Evolutionary conservation across 64 coral and sea anemone genomes (phyloP), one percentile per base, ranked within the genome.

Genomic region (Pachyseris speciosa): DNA sequence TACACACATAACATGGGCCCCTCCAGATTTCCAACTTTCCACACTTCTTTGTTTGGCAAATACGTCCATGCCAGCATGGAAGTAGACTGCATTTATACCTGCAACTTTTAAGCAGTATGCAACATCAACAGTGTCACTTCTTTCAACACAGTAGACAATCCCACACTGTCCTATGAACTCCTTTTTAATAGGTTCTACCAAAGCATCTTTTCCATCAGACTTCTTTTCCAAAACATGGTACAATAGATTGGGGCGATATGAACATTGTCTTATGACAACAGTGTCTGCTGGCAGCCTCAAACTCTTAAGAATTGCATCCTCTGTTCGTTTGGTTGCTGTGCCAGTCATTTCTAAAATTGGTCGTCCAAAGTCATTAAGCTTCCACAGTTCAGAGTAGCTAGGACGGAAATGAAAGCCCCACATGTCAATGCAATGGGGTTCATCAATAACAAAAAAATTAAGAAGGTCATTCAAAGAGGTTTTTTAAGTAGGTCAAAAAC

Each of bases 321-420:
- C 69, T 51, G 91, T 93, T 49, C 91, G 1, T 20, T 13, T 0
- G 40, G 91, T 93, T 7, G 83, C 71, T 43, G 91, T 93, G 7
- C 70, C 91, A 27, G 91, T 93, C 83, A 93, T 68, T 0, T 66
- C 81, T 17, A 86, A n/a, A 31, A 67, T 78, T 20, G 83, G 83
- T 0, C 57, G 37, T 1, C 47, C 55, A 47, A 79, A 68, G 11
- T 16, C 34, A 24, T n/a, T 17, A 8, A 93, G 55, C 12, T 33
- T 78, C 59, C 71, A 63, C 5, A 86, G 72, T 8, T 86, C 69
- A 65, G 70, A 26, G 84, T 93, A 93, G 52, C 52, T 48, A 36
- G 91, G 83, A 17, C 91, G 33, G 48, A 90, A 90, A 69, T 81
- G 20, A 22, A 81, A 90, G 33, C 88, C 88, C 88, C 88, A 90